Evolutionary conservation across 2,797 vertebrate genomes (phyloP), one percentile per base, ranked within the genome.

Genomic region (Crocodylus rhombifer): DNA sequence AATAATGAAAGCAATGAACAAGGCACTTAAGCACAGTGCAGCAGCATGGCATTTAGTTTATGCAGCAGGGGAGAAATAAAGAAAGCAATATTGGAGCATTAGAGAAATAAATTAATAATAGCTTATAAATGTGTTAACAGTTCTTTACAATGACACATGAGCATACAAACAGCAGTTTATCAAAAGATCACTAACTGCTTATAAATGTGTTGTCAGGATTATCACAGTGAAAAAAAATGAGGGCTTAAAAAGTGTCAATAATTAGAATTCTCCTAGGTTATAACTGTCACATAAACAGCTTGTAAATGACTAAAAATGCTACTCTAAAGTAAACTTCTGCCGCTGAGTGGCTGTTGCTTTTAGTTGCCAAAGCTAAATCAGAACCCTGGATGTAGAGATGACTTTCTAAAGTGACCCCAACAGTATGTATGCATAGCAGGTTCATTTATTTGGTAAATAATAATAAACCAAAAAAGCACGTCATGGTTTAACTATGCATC

Each of bases 91-190:
- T 3, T 65, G 55, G 4, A 63, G 51, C 42, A 80, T 83, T 91
- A 94, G 63, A 94, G 58, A 95, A 95, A 96, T 83, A 0, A 92
- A 91, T 95, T 90, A 95, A 96, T 92, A 95, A 83, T 93, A 86
- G 62, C 25, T 91, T 95, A 88, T 79, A 95, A 97, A 97, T 96
- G 61, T 89, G 71, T 83, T 92, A 95, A 84, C 57, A 95, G 60
- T 67, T 95, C 89, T 96, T 95, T 91, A 88, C 16, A 89, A 84
- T 64, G 85, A 89, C 36, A 88, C 4, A 26, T 82, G 87, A 92
- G 61, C 51, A 42, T 85, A 96, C 51, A 18, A 86, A 63, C 30
- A 81, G 76, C 18, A 86, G 84, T 57, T 96, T 94, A 93, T 6
- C n/a, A 21, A 92, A 96, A 92, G 33, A 95, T 89, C 33, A 79